Base-by-base conservation (phyloP, 1,140 invertebrate genomes). In the Wiebesia pumilae region DNA sequence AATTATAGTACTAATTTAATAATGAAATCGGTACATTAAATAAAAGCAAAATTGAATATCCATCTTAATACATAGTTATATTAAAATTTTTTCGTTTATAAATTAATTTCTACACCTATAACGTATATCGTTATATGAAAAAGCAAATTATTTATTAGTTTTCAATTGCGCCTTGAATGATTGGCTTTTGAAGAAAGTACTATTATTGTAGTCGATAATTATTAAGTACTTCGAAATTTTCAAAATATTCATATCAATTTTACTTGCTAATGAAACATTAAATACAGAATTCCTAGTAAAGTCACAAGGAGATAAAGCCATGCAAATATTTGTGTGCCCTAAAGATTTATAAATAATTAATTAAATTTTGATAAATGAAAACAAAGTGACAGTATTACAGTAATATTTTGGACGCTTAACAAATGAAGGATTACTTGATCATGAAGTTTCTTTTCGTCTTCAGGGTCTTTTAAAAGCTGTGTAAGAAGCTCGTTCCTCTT, bases 401-500 rank as follows among this genome's bases (percentile, higher is more conserved):
- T 14, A 62, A 24, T 2, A 6, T 62, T 27, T 62, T 6, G 21
- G 24, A 7, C 27, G 10, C 4, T 62, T 62, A 62, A 27, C 6
- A 62, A 27, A 38, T 43, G 27, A 75, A 27, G n/a, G 10, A 27
- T 43, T 83, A 83, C 84, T 78, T 80, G 75, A 79, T 80, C 77
- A n/a, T 85, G 83, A 84, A 58, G 73, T 30, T 87, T 85, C 43
- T 84, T 90, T 38, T 92, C 92, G 71, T 92, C 91, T 27, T 94
- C 95, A 67, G 95, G 94, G 35, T 95, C 95, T 87, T 97, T 97
- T 54, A 98, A 93, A 33, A 98, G 93, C 87, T 97, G 97, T 47
- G 97, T 96, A 67, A 98, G 94, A 77, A 98, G 94, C 90, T 97
- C 97, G 89, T 97, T 96, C 71, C 93, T 91, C 77, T 95, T 95